Percentiles rank a stretch among this genome's conserved stretches.
Conservation (phyloP, 2,113 vertebrate genomes). For the Sialia sialis region DNA sequence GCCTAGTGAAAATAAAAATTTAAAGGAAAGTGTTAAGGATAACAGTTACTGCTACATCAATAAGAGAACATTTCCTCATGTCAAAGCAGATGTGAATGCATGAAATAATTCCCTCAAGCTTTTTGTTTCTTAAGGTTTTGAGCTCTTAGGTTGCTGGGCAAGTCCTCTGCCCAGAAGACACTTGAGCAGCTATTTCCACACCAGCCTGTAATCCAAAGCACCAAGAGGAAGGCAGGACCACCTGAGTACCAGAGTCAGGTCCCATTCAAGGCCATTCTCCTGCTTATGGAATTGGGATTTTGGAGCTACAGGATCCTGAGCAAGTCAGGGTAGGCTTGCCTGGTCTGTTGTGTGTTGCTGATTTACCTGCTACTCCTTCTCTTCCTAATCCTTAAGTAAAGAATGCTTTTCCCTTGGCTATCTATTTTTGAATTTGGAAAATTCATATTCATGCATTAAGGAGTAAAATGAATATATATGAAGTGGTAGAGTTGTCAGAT, state of each 20-base stretch:
- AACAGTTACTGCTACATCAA: background rate
- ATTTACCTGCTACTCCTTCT: background rate
- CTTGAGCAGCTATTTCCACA: background rate
- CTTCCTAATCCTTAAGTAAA: background rate
- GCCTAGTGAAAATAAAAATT: background rate
- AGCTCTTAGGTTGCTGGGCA: background rate
- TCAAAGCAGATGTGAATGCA: background rate
- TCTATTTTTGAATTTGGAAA: background rate
- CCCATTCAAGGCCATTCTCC: background rate
- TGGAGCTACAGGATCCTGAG: rapidly evolving
- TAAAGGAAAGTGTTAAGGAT: background rate
- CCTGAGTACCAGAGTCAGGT: background rate
- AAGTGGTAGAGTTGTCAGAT: conserved; percentile 37
- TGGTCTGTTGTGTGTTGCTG: rapidly evolving
- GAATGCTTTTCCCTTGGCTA: background rate
- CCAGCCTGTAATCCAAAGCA: background rate
- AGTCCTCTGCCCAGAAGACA: background rate
- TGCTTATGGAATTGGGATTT: background rate
- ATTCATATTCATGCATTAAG: background rate
- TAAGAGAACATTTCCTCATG: background rate
- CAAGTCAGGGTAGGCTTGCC: background rate
- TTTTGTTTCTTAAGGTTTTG: background rate
- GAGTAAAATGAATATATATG: background rate
- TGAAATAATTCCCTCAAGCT: background rate
- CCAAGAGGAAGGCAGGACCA: background rate